Conservation (phyloP, 1,140 invertebrate species). For the Aphelenchoides fujianensis region DNA sequence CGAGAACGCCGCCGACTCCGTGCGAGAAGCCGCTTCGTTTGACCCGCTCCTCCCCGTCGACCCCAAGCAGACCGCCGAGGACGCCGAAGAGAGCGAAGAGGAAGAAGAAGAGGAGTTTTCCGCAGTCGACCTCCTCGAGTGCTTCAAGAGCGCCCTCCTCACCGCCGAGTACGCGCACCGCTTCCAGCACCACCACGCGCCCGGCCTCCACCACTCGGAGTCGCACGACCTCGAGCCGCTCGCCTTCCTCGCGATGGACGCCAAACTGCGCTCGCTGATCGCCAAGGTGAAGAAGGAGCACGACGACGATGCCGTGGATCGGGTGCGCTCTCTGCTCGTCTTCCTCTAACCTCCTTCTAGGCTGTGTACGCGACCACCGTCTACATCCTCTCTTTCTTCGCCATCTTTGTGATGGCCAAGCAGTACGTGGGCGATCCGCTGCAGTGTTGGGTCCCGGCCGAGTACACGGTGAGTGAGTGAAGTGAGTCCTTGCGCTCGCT, state of each 20-base stretch:
- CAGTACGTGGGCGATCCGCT: constrained; percentile 50
- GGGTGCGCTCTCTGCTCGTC: constrained; percentile 11
- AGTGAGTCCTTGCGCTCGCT: neutral
- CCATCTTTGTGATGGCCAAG: constrained; percentile 48
- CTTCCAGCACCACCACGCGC: neutral
- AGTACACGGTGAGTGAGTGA: constrained; percentile 38
- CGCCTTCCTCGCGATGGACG: constrained; percentile 30
- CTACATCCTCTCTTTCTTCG: constrained; percentile 46
- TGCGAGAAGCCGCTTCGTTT: no score
- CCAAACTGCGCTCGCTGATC: constrained; percentile 38
- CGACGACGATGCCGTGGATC: constrained; percentile 45
- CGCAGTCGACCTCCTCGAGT: neutral
- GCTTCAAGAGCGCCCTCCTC: neutral
- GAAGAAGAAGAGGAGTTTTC: neutral
- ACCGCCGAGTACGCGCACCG: neutral
- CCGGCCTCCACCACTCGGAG: neutral
- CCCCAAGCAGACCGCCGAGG: neutral
- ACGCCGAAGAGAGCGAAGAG: neutral
- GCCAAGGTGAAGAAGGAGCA: constrained; percentile 50
- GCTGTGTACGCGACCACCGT: constrained; percentile 50
- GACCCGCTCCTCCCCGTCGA: no score
- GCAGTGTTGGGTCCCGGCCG: constrained; percentile 50
- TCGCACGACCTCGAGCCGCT: neutral
- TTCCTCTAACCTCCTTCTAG: no score
- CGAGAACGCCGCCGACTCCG: neutral